These are phyloP conservation scores for Drosophila anomalata DNA, from an alignment of 2,888 invertebrate species.

Conservation along the genomic window DNA sequence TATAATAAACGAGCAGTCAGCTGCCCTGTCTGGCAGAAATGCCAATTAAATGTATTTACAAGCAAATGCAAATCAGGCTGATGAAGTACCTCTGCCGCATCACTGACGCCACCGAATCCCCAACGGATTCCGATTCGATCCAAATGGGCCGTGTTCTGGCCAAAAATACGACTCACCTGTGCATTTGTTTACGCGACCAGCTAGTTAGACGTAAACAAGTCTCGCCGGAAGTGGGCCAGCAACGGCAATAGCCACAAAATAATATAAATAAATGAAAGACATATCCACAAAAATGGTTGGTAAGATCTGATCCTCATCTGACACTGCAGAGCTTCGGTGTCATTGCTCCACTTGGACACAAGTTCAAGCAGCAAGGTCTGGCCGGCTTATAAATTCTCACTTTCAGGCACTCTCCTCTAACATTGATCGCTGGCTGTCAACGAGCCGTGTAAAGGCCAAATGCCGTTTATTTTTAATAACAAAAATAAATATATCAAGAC, in stretches of 20 bases:
- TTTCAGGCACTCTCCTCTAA: slow-evolving; percentile 50
- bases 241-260: slow-evolving; percentile 40
- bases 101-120: slow-evolving; percentile 35
- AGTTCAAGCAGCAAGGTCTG: slow-evolving; percentile 75
- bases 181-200: slow-evolving; percentile 68
- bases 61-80: slow-evolving; percentile 55
- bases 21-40: slow-evolving; percentile 52
- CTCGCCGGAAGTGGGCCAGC: slow-evolving; percentile 71
- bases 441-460: slow-evolving; percentile 71
- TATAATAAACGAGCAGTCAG: slow-evolving; percentile 62
- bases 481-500: slow-evolving; percentile 10
- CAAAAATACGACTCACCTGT: slow-evolving; percentile 68
- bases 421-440: slow-evolving; percentile 76
- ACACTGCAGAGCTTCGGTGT: slow-evolving; percentile 40
- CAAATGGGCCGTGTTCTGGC: slow-evolving; percentile 22
- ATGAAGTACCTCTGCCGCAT: slow-evolving; percentile 23
- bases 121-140: slow-evolving; percentile 14
- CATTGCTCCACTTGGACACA: slow-evolving; percentile 72
- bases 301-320: neutral
- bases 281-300: slow-evolving; percentile 11
- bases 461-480: slow-evolving; percentile 54
- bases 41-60: slow-evolving; percentile 70
- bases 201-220: slow-evolving; percentile 71
- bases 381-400: slow-evolving; percentile 53
- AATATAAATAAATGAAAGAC: slow-evolving; percentile 1